These are phyloP conservation scores for Suncus etruscus DNA, from an alignment of 2,113 vertebrate species.

Conservation along the genomic window DNA sequence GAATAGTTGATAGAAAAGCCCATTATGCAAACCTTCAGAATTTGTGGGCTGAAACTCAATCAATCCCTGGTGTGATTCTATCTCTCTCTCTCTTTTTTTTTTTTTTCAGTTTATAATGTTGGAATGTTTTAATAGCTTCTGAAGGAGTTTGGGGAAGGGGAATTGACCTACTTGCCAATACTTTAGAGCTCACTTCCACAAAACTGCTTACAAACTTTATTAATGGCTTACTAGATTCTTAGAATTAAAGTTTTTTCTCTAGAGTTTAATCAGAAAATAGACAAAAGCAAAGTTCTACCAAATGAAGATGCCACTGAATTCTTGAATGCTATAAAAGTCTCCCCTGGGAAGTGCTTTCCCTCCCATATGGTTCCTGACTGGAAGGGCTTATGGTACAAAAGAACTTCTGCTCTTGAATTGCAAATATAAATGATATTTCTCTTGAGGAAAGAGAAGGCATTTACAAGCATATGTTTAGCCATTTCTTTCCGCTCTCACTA, in stretches of 20 bases:
- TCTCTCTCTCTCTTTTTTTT: too few relatives aligned
- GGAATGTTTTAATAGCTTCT: conserved; percentile 3
- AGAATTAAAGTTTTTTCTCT: conserved; percentile 66
- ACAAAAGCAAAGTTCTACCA: conserved; percentile 72
- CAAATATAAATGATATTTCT: conserved; percentile 81
- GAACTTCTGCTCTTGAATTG: conserved; percentile 82
- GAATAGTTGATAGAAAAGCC: not conserved
- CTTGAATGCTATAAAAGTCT: conserved; percentile 70
- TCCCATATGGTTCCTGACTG: conserved; percentile 54
- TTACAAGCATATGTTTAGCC: conserved; percentile 82
- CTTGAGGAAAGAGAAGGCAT: conserved; percentile 79
- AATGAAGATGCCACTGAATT: conserved; percentile 65
- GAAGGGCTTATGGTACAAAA: conserved; percentile 74
- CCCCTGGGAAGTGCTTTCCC: conserved; percentile 58
- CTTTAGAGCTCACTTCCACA: conserved; percentile 56
- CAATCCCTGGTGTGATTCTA: too few relatives aligned
- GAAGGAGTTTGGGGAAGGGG: not conserved
- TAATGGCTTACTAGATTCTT: conserved; percentile 50
- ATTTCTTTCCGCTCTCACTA: conserved; percentile 77
- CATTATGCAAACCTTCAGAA: not conserved
- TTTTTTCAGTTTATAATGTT: conserved; percentile 30
- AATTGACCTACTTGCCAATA: conserved; percentile 49
- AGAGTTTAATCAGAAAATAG: conserved; percentile 62
- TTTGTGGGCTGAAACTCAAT: not conserved
- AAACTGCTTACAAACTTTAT: conserved; percentile 58